Conservation (phyloP, 2,888 invertebrate genomes). For the Camptogramma bilineatum region DNA sequence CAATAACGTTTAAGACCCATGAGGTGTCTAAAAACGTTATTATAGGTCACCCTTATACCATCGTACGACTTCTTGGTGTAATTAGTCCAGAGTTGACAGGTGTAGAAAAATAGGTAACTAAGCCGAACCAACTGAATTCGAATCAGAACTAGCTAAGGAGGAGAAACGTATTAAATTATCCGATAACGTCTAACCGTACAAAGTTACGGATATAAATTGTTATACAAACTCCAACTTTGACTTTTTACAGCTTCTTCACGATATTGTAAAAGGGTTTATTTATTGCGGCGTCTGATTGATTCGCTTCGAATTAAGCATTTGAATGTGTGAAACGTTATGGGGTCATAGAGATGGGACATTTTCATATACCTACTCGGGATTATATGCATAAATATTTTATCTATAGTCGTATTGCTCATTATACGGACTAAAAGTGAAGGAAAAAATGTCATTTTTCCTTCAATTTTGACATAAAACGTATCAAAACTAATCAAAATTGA, state of each 20-base stretch:
- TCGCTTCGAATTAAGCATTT: conserved; percentile 43
- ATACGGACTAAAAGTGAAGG: too few relatives aligned
- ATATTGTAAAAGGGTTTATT: conserved; percentile 46
- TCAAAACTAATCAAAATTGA: too few relatives aligned
- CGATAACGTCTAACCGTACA: conserved; percentile 58
- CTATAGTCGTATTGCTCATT: too few relatives aligned
- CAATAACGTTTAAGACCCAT: too few relatives aligned
- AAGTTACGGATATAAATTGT: conserved; percentile 55
- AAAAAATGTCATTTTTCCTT: too few relatives aligned
- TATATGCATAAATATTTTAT: too few relatives aligned
- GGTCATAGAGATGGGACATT: conserved; percentile 15
- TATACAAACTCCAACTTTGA: conserved; percentile 47
- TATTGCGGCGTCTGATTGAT: conserved; percentile 44
- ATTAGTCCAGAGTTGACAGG: too few relatives aligned
- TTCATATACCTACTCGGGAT: not conserved
- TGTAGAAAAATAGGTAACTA: too few relatives aligned
- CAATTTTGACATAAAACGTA: too few relatives aligned
- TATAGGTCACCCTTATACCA: too few relatives aligned
- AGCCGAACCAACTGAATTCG: not conserved
- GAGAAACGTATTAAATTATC: conserved; percentile 59
- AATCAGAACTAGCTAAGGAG: conserved; percentile 28
- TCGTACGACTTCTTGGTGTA: too few relatives aligned
- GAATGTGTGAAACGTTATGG: conserved; percentile 33
- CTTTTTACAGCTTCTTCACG: conserved; percentile 46
- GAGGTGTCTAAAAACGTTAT: too few relatives aligned